phyloP scores from a whole-genome alignment of 2,797 vertebrate genomes.

The Miichthys miiuy region DNA sequence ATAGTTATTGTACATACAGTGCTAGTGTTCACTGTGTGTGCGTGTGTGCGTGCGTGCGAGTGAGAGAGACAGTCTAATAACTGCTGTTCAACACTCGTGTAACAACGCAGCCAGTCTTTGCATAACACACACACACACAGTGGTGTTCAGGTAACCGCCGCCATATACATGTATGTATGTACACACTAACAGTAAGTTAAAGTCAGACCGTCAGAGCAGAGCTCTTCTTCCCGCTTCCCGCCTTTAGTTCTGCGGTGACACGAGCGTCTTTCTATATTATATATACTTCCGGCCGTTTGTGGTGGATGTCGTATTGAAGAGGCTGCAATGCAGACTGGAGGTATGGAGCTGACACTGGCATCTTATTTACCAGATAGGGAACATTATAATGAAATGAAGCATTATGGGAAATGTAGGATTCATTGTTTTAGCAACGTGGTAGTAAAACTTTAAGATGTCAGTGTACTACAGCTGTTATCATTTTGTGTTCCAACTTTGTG shows the following conservation, averaged over 20 bases:
- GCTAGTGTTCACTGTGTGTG: too few species aligned
- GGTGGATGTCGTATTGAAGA: neutral
- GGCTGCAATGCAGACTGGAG: neutral
- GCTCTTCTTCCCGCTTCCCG: rapidly evolving
- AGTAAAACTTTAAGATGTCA: too few species aligned
- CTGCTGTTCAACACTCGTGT: neutral
- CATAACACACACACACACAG: slow-evolving; percentile 2
- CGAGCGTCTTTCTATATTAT: too few species aligned
- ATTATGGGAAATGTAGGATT: neutral
- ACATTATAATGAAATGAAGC: neutral
- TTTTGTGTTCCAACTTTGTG: too few species aligned
- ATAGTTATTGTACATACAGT: rapidly evolving
- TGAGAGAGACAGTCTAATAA: neutral
- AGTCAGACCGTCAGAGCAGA: too few species aligned
- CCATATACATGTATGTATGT: too few species aligned
- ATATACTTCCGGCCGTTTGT: neutral
- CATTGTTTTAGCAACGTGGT: neutral
- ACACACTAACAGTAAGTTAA: too few species aligned
- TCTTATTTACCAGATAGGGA: neutral
- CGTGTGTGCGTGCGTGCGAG: rapidly evolving
- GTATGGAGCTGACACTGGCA: neutral
- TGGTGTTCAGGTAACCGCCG: neutral
- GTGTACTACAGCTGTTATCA: too few species aligned
- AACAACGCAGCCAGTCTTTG: neutral
- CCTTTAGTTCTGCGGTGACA: neutral